These are phyloP conservation scores for Phyllotreta striolata DNA, from an alignment of 2,888 invertebrate genomes.

Conservation along the genomic window DNA sequence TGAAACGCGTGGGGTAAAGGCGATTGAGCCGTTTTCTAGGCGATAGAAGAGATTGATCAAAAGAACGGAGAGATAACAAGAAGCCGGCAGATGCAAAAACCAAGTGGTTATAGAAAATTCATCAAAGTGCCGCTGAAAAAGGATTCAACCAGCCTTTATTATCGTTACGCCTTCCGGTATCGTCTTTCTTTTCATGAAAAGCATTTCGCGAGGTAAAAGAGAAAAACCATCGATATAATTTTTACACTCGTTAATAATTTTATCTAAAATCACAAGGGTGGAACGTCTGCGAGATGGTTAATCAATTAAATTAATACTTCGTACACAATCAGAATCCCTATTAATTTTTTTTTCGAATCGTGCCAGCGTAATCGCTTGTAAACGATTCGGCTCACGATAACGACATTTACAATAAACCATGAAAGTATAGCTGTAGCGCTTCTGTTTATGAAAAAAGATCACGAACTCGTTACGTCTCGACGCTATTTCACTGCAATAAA, in stretches of 20 bases:
- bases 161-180: not conserved
- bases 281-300: too few relatives aligned
- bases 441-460: slow-evolving; percentile 17
- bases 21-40: too few relatives aligned
- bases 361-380: not conserved
- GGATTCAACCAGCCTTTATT: slow-evolving; percentile 2
- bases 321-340: not conserved
- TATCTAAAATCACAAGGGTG: too few relatives aligned
- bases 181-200: too few relatives aligned
- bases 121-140: slow-evolving; percentile 4
- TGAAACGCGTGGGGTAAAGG: too few relatives aligned
- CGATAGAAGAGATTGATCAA: not conserved
- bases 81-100: not conserved
- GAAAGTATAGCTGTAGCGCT: slow-evolving; percentile 10
- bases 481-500: slow-evolving; percentile 5
- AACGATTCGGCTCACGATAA: slow-evolving; percentile 15
- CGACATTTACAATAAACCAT: slow-evolving; percentile 12
- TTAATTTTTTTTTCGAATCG: not conserved
- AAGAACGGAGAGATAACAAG: not conserved
- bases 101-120: not conserved
- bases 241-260: too few relatives aligned
- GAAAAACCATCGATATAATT: too few relatives aligned
- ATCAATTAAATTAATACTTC: too few relatives aligned
- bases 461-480: slow-evolving; percentile 15
- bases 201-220: too few relatives aligned